Evolutionary conservation across 2,888 invertebrate genomes (phyloP).

Genomic region (Conops quadrifasciatus): DNA sequence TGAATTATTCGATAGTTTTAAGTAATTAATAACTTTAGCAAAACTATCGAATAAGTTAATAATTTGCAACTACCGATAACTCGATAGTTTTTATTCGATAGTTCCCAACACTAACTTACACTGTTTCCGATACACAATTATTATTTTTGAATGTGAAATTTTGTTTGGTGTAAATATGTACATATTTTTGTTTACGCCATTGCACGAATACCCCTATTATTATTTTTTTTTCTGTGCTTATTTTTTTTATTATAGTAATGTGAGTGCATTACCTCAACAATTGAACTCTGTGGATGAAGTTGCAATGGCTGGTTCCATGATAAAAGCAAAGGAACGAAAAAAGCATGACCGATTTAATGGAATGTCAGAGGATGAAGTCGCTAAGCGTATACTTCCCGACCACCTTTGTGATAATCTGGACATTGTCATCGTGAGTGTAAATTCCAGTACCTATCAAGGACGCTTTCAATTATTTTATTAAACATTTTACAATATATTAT

Average conservation of each 20-base stretch:
- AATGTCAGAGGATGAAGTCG: constrained; percentile 96
- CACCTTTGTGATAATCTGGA: constrained; percentile 93
- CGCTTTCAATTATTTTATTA: background rate
- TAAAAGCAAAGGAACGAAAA: constrained; percentile 79
- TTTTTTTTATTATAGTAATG: background rate
- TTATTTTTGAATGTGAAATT: no score
- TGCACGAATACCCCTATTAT: background rate
- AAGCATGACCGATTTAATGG: constrained; percentile 95
- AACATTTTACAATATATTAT: background rate
- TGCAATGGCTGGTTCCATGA: constrained; percentile 19
- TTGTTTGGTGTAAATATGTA: no score
- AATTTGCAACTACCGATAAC: no score
- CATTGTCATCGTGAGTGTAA: constrained; percentile 95
- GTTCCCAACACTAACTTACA: no score
- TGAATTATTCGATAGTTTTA: no score
- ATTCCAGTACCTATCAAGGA: constrained; percentile 57
- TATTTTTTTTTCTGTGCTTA: background rate
- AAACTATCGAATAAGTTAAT: no score
- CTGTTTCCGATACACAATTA: no score
- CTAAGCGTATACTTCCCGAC: constrained; percentile 92
- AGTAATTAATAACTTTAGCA: no score
- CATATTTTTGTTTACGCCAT: no score
- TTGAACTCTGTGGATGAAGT: background rate
- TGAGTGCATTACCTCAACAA: constrained; percentile 5
- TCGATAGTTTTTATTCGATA: no score